Percentiles rank a stretch among this genome's conserved stretches.
These are phyloP conservation scores for Polydrusus tereticollis DNA, from an alignment of 2,888 invertebrate species.

Conservation along the genomic window DNA sequence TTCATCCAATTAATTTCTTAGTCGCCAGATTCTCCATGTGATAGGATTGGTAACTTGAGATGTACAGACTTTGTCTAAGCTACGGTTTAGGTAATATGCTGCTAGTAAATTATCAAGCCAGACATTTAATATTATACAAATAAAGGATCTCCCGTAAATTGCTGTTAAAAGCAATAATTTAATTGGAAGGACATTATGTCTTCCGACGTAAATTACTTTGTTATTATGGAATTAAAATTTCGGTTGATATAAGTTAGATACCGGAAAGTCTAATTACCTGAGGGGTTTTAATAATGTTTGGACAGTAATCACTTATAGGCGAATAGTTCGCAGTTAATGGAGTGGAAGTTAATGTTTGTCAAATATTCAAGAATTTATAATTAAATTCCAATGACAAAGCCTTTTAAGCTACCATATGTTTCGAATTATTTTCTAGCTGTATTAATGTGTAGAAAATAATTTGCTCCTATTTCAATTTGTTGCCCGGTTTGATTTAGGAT, in stretches of 20 bases:
- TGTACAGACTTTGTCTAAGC: neutral
- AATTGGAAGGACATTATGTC: neutral
- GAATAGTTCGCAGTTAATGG: neutral
- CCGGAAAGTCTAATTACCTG: neutral
- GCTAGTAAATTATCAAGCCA: neutral
- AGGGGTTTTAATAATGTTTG: neutral
- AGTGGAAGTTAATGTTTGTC: no score
- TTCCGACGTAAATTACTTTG: neutral
- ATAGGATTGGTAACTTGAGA: neutral
- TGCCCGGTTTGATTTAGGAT: no score
- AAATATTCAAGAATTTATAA: no score
- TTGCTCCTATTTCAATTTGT: no score
- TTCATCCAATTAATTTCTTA: no score
- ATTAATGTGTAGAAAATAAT: no score
- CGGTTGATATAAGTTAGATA: neutral
- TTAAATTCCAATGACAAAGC: no score
- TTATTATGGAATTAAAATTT: neutral
- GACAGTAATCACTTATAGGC: neutral
- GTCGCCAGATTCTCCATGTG: no score
- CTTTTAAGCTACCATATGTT: no score
- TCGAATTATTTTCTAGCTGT: no score
- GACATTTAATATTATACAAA: neutral
- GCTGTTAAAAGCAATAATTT: neutral
- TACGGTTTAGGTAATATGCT: constrained; percentile 7
- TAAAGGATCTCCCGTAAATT: neutral